These are phyloP conservation scores for Linnaemya tessellans DNA, from an alignment of 2,888 invertebrate species.

Conservation along the genomic window DNA sequence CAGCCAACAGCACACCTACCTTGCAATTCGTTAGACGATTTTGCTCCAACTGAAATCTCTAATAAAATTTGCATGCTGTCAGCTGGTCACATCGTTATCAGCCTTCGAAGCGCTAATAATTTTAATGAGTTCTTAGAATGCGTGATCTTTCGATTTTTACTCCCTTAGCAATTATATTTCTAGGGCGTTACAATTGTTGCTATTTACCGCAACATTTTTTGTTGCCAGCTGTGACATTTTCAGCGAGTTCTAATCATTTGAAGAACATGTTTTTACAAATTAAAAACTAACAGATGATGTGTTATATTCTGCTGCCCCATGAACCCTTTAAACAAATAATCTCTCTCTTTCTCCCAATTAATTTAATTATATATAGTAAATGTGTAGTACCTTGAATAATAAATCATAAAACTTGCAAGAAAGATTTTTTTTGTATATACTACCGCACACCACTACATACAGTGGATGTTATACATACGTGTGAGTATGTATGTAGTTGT, in stretches of 20 bases:
- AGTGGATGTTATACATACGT: neutral
- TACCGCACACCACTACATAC: neutral
- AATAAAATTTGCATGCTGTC: neutral
- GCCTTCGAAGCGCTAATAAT: neutral
- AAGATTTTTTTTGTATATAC: neutral
- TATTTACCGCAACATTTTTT: neutral
- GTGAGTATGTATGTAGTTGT: neutral
- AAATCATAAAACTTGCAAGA: neutral
- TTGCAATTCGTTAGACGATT: neutral
- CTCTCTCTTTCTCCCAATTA: neutral
- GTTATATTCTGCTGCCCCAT: conserved; percentile 22
- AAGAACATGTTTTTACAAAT: neutral
- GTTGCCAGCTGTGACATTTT: conserved; percentile 10
- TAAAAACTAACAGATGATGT: neutral
- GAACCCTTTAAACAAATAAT: conserved; percentile 22
- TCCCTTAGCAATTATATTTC: neutral
- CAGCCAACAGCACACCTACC: too few relatives aligned
- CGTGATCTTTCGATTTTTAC: neutral
- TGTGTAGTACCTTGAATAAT: neutral
- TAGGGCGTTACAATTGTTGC: neutral
- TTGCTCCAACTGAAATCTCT: neutral
- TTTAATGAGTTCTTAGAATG: neutral
- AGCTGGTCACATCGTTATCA: neutral
- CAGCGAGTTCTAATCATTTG: neutral
- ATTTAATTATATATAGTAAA: neutral